Percentiles rank a stretch among this genome's conserved stretches.
phyloP scores from a whole-genome alignment of 2,113 vertebrate genomes.

The Oceanites oceanicus region DNA sequence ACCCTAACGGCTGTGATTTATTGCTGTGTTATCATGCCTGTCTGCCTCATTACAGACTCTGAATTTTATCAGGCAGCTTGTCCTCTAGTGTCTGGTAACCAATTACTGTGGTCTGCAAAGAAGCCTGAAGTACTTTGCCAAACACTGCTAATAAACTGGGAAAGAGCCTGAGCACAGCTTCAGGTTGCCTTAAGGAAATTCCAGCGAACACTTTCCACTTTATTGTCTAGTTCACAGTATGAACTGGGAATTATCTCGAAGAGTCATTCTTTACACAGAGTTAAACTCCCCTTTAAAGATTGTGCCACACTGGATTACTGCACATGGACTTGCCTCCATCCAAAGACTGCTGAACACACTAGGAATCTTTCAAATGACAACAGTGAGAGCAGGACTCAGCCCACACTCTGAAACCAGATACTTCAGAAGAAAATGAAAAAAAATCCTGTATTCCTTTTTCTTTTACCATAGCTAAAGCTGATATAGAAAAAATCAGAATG shows the following conservation, averaged over 20 bases:
- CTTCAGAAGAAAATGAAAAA: background rate
- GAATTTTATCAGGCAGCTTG: conserved; percentile 55
- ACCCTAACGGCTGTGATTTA: conserved; percentile 55
- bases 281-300: background rate
- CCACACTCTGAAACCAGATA: background rate
- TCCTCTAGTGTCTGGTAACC: conserved; percentile 48
- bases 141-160: conserved; percentile 43
- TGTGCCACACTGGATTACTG: conserved; percentile 1
- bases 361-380: background rate
- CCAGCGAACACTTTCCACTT: conserved; percentile 33
- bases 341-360: background rate
- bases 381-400: background rate
- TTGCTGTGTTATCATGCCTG: conserved; percentile 55
- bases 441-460: background rate
- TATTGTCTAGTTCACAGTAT: conserved; percentile 35
- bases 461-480: background rate
- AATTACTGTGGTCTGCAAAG: conserved; percentile 54
- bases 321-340: background rate
- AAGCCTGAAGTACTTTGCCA: conserved; percentile 56
- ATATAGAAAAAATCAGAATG: background rate
- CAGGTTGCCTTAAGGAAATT: conserved; percentile 54
- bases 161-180: conserved; percentile 25
- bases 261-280: background rate
- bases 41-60: conserved; percentile 42
- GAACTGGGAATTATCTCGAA: conserved; percentile 7